A percentile compares a stretch with the other conserved stretches of the same genome.
Evolutionary conservation across 2,888 invertebrate species (phyloP).

Genomic region (Calameuta idolon): DNA sequence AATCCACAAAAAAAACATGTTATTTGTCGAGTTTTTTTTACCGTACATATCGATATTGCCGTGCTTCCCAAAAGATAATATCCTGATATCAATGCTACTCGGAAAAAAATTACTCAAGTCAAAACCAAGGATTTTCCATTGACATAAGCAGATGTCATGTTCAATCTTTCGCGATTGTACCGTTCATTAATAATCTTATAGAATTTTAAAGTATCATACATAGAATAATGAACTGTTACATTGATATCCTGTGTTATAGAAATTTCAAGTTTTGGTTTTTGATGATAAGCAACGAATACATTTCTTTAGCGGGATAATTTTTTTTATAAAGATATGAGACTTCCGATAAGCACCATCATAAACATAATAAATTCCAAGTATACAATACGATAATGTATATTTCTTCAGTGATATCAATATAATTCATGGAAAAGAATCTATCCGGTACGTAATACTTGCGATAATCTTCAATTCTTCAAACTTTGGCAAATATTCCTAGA

Average conservation of each 20-base stretch:
- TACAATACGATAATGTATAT: neutral
- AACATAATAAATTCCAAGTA: neutral
- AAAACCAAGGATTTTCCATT: neutral
- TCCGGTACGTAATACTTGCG: neutral
- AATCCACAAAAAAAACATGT: neutral
- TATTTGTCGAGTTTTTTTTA: neutral
- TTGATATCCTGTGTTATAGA: neutral
- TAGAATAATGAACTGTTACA: neutral
- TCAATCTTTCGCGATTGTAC: neutral
- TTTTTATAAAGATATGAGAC: neutral
- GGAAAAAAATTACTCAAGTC: too few species aligned
- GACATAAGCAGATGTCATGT: neutral
- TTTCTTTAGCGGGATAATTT: neutral
- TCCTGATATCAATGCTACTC: neutral
- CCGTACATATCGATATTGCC: neutral
- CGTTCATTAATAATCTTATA: neutral
- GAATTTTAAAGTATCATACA: neutral
- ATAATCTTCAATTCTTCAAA: neutral
- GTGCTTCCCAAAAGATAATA: neutral
- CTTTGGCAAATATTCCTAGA: neutral
- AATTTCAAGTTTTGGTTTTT: neutral
- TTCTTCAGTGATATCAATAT: neutral
- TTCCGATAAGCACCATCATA: neutral
- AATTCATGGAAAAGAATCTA: neutral
- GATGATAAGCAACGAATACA: neutral